A percentile compares a stretch with the other conserved stretches of the same genome.
Evolutionary conservation across 2,113 vertebrate species (phyloP).

Genomic region (Lipophrys pholis): DNA sequence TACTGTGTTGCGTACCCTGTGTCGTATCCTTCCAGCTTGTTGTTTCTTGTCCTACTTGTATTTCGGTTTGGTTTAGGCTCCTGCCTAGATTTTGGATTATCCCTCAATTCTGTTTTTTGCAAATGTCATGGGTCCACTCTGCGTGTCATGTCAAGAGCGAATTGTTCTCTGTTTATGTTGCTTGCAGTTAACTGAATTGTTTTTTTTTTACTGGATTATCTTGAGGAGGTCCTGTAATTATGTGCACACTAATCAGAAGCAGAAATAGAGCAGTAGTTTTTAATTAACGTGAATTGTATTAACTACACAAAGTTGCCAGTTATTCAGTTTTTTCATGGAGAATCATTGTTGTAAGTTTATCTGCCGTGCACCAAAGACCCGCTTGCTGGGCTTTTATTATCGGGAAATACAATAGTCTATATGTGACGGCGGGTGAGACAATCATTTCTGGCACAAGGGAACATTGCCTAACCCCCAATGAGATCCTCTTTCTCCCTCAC

Average conservation of each 20-base stretch:
- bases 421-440: constrained; percentile 31
- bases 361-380: background rate
- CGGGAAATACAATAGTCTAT: constrained; percentile 20
- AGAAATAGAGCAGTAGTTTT: background rate
- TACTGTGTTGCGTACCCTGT: too few relatives aligned
- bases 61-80: too few relatives aligned
- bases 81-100: too few relatives aligned
- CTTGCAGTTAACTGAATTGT: too few relatives aligned
- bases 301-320: background rate
- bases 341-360: constrained; percentile 7
- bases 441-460: constrained; percentile 59
- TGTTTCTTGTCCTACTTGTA: too few relatives aligned
- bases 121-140: too few relatives aligned
- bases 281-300: constrained; percentile 1
- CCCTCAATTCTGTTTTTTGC: too few relatives aligned
- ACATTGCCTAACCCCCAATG: constrained; percentile 55
- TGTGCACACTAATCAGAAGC: background rate
- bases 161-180: too few relatives aligned
- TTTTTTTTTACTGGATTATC: background rate
- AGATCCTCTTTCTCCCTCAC: constrained; percentile 43
- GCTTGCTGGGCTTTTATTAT: constrained; percentile 3
- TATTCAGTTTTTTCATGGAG: background rate
- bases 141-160: too few relatives aligned
- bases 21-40: too few relatives aligned
- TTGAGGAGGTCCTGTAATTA: background rate